These are phyloP conservation scores for Acrocephalus kingi DNA, from an alignment of 2,113 vertebrate genomes.

Conservation along the genomic window DNA sequence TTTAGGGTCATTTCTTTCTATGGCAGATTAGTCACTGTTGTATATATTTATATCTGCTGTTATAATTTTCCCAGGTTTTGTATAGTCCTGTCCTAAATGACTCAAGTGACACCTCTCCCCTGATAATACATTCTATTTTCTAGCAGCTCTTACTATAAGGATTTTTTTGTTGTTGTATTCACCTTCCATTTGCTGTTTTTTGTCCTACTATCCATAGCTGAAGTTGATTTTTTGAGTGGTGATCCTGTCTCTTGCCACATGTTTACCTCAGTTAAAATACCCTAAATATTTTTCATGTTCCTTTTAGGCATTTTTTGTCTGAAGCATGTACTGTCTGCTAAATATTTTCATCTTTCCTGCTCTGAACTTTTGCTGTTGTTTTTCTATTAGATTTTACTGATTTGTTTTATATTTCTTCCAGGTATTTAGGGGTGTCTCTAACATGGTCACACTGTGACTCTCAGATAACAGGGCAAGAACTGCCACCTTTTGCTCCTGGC, in stretches of 20 bases:
- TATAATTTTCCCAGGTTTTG: conserved; percentile 15
- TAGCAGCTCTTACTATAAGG: neutral
- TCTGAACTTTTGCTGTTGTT: neutral
- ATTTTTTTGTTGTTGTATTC: neutral
- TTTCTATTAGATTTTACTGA: neutral
- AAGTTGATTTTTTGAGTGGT: neutral
- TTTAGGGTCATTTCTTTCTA: conserved; percentile 20
- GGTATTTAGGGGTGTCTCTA: neutral
- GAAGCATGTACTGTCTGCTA: neutral
- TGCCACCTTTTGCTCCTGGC: neutral
- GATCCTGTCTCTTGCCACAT: neutral
- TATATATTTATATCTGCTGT: neutral
- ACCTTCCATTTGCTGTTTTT: neutral
- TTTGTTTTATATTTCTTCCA: neutral
- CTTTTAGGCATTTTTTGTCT: neutral
- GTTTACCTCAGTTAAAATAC: neutral
- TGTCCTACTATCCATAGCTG: neutral
- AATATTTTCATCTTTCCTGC: neutral
- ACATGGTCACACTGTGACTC: neutral
- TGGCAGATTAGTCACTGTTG: neutral
- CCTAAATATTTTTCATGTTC: neutral
- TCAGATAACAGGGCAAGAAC: neutral
- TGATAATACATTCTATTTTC: neutral
- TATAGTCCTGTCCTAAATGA: neutral
- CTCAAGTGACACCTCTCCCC: neutral